These are phyloP conservation scores for Potamarius usumacintae DNA, from an alignment of 2,113 vertebrate species.

Conservation along the genomic window DNA sequence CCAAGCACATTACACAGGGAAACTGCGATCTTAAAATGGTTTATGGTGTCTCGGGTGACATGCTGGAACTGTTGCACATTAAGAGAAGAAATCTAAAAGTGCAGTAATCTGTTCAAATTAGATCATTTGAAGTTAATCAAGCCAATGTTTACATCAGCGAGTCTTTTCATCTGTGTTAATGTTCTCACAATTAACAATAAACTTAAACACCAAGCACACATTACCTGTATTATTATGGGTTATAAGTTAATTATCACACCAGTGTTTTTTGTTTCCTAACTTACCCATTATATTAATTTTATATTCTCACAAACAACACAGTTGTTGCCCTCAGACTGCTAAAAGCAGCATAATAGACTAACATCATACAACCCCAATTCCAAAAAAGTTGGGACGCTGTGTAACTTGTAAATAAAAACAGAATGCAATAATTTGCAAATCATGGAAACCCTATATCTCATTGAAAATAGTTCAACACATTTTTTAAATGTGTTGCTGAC, in stretches of 20 bases:
- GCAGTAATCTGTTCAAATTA: too few relatives aligned
- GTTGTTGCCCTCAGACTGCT: not conserved
- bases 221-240: not conserved
- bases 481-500: too few relatives aligned
- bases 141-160: too few relatives aligned
- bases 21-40: not conserved
- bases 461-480: too few relatives aligned
- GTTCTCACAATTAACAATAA: not conserved
- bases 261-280: not conserved
- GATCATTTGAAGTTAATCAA: too few relatives aligned
- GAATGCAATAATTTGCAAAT: too few relatives aligned
- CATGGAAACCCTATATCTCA: too few relatives aligned
- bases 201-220: not conserved
- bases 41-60: too few relatives aligned
- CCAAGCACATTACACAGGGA: not conserved
- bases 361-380: not conserved
- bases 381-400: too few relatives aligned
- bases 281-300: not conserved
- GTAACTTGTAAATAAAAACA: too few relatives aligned
- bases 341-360: not conserved
- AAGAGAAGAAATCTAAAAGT: too few relatives aligned
- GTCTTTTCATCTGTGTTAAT: not conserved
- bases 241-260: not conserved
- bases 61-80: too few relatives aligned
- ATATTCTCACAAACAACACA: not conserved